Evolutionary conservation across 92 coral and sea anemone species (phyloP).

Genomic region (Parazoanthus atlanticus): DNA sequence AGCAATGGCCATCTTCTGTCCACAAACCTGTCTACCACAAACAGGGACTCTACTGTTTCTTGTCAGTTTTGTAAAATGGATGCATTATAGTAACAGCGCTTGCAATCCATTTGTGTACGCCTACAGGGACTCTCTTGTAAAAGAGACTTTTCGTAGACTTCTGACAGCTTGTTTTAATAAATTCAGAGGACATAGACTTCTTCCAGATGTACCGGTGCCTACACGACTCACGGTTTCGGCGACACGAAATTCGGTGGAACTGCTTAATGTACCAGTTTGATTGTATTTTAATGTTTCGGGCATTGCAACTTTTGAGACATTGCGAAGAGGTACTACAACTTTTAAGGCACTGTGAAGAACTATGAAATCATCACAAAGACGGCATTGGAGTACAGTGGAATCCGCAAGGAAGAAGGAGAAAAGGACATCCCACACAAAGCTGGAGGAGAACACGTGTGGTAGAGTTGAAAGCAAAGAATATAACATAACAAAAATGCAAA

Average conservation of each 20-base stretch:
- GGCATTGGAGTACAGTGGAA: too few species aligned
- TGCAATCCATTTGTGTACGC: conserved; percentile 40
- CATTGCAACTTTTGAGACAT: background rate
- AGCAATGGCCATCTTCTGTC: conserved; percentile 5
- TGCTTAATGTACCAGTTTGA: background rate
- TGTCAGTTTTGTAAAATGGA: conserved; percentile 23
- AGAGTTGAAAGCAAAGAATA: too few species aligned
- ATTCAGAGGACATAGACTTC: background rate
- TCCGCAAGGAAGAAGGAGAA: too few species aligned
- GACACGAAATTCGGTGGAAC: background rate
- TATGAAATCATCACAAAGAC: too few species aligned
- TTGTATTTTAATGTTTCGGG: background rate
- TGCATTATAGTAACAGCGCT: conserved; percentile 39
- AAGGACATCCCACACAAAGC: too few species aligned
- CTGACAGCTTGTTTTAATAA: background rate
- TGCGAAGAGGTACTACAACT: background rate
- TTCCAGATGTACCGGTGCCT: background rate
- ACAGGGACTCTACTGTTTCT: background rate
- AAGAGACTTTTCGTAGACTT: conserved; percentile 17
- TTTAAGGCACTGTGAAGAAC: too few species aligned
- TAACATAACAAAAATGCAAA: too few species aligned
- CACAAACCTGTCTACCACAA: conserved; percentile 9
- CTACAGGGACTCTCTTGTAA: conserved; percentile 24
- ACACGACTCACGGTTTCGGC: background rate
- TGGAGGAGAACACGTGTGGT: too few species aligned